Evolutionary conservation across 1,140 invertebrate genomes (phyloP).

Genomic region (Euwallacea similis): DNA sequence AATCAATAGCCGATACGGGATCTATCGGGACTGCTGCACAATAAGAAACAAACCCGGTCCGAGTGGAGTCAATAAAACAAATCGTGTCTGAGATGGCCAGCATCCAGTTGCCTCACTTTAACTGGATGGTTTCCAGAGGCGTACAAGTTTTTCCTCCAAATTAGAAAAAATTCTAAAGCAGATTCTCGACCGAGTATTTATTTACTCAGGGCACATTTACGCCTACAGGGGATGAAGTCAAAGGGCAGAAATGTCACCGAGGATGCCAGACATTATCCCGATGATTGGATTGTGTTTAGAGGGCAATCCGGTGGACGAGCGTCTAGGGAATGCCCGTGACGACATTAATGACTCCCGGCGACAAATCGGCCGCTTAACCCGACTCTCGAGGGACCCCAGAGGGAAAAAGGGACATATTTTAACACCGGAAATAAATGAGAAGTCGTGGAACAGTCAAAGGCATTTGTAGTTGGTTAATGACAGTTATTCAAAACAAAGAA

Average conservation of each 20-base stretch:
- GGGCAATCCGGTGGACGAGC: conserved; percentile 51
- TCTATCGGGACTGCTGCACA: conserved; percentile 19
- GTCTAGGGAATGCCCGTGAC: conserved; percentile 46
- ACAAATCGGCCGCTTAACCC: conserved; percentile 54
- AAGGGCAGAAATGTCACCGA: too few species aligned
- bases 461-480: background rate
- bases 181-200: background rate
- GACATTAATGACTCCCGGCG: conserved; percentile 53
- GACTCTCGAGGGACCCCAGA: conserved; percentile 24
- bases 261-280: conserved; percentile 34
- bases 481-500: too few species aligned
- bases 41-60: conserved; percentile 29
- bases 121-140: conserved; percentile 2
- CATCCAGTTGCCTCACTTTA: conserved; percentile 19
- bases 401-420: conserved; percentile 46
- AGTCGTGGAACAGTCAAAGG: conserved; percentile 17
- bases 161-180: background rate
- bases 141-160: background rate
- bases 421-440: conserved; percentile 37
- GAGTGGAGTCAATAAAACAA: conserved; percentile 32
- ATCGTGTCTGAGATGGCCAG: conserved; percentile 16
- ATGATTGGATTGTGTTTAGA: conserved; percentile 55
- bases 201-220: background rate
- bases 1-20: conserved; percentile 28
- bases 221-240: too few species aligned